These are phyloP conservation scores for Ichneumoninae sp. DNA, from an alignment of 2,888 invertebrate species.

Conservation along the genomic window DNA sequence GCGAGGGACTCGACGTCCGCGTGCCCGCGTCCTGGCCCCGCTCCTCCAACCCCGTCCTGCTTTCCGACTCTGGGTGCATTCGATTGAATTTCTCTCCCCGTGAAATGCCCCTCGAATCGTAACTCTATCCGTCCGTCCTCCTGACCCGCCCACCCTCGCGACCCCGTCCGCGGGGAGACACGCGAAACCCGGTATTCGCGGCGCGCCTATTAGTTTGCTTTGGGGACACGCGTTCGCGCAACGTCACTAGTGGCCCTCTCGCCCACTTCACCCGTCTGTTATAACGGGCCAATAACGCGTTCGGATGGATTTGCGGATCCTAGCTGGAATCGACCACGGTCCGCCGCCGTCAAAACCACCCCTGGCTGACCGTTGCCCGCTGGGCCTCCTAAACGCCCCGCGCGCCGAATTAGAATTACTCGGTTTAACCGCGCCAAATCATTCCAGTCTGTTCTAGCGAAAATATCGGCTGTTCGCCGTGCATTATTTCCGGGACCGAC, in stretches of 20 bases:
- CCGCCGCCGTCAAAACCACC: conserved; percentile 53
- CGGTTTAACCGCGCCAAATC: background rate
- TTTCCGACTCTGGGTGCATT: background rate
- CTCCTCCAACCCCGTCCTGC: conserved; percentile 3
- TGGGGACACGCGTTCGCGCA: conserved; percentile 58
- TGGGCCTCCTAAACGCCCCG: conserved; percentile 13
- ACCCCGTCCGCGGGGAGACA: conserved; percentile 34
- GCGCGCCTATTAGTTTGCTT: conserved; percentile 62
- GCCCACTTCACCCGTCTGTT: conserved; percentile 35
- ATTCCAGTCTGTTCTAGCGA: conserved; percentile 14
- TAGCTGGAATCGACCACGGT: conserved; percentile 32
- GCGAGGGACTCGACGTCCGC: background rate
- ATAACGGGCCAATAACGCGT: conserved; percentile 71
- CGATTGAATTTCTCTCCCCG: background rate
- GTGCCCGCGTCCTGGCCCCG: background rate
- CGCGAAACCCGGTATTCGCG: conserved; percentile 51
- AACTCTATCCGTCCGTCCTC: conserved; percentile 38
- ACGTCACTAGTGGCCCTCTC: background rate
- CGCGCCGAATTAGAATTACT: conserved; percentile 52
- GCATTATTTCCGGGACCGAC: background rate
- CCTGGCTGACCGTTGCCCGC: conserved; percentile 37
- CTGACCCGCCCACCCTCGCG: background rate
- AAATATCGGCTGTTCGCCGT: background rate
- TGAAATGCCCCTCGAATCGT: conserved; percentile 44
- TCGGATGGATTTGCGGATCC: conserved; percentile 57